A percentile compares a stretch with the other conserved stretches of the same genome.
phyloP scores from a whole-genome alignment of 2,113 vertebrate genomes.

The Heloderma charlesbogerti region DNA sequence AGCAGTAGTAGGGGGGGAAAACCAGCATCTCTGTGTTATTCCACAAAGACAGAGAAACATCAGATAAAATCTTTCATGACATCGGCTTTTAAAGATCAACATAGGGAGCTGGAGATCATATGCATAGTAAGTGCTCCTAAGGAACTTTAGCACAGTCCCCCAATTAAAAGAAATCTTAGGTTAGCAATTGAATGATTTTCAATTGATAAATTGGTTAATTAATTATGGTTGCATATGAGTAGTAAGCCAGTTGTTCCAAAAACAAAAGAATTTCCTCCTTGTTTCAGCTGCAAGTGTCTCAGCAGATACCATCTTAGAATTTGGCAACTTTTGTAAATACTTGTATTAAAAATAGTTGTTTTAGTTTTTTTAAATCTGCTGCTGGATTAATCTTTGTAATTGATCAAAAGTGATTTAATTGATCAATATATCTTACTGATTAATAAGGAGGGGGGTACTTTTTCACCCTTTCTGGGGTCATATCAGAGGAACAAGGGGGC shows the following conservation, averaged over 20 bases:
- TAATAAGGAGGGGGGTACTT: no score
- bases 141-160: not conserved
- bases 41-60: not conserved
- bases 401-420: not conserved
- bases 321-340: not conserved
- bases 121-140: not conserved
- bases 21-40: not conserved
- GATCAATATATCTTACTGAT: not conserved
- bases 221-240: not conserved
- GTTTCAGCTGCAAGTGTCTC: not conserved
- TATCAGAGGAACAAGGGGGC: not conserved
- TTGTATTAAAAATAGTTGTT: not conserved
- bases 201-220: constrained; percentile 5
- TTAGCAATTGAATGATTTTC: not conserved
- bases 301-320: not conserved
- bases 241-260: not conserved
- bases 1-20: not conserved
- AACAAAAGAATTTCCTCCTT: not conserved
- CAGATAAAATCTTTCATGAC: not conserved
- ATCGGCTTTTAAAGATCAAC: not conserved
- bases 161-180: not conserved
- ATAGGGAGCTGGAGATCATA: not conserved
- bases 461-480: no score
- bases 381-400: not conserved
- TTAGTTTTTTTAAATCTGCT: not conserved